A percentile compares a stretch with the other conserved stretches of the same genome.
Conservation (phyloP, 2,797 vertebrate genomes). For the Fratercula arctica region DNA sequence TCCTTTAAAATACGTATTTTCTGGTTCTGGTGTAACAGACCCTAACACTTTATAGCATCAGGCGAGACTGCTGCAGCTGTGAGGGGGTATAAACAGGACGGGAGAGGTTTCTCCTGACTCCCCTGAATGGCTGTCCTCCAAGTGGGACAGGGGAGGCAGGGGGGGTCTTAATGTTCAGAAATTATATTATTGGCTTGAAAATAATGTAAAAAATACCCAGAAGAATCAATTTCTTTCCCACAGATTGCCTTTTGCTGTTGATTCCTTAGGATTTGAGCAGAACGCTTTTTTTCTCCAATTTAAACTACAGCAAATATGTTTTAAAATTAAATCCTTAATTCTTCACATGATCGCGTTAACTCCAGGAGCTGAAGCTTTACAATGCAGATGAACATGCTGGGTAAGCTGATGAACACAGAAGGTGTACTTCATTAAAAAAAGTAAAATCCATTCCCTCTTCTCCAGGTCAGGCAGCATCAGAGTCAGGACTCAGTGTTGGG, state of each 20-base stretch:
- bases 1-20: background rate
- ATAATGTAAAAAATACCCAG: background rate
- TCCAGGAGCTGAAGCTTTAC: background rate
- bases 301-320: background rate
- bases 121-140: background rate
- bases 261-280: background rate
- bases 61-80: background rate
- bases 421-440: background rate
- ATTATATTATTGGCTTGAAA: background rate
- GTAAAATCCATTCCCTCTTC: background rate
- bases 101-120: background rate
- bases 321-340: background rate
- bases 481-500: background rate
- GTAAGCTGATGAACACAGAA: background rate
- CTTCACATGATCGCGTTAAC: background rate
- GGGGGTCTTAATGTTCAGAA: background rate
- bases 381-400: background rate
- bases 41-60: background rate
- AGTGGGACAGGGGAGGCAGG: background rate
- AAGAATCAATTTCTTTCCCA: background rate
- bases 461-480: background rate
- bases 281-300: background rate
- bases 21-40: background rate
- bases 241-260: background rate
- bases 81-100: background rate